These are phyloP conservation scores for Rhagologus leucostigma DNA, from an alignment of 2,113 vertebrate species.

Conservation along the genomic window DNA sequence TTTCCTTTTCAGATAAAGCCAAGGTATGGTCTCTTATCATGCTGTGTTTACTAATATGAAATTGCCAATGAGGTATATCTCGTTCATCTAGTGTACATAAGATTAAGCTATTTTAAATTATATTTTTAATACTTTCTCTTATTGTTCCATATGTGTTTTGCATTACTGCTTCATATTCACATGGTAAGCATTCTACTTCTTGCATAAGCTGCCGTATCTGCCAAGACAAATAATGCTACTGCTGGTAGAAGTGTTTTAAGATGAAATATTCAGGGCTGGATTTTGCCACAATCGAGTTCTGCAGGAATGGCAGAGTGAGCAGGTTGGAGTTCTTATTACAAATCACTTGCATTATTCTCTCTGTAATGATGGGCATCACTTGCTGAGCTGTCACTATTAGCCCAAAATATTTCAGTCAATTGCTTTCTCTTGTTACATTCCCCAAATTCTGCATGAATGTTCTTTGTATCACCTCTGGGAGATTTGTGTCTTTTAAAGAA, in stretches of 20 bases:
- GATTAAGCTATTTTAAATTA: not conserved
- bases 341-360: not conserved
- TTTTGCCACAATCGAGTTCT: not conserved
- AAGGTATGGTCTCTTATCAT: slow-evolving; percentile 71
- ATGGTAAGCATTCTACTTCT: slow-evolving; percentile 55
- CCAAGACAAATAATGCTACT: not conserved
- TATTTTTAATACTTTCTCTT: not conserved
- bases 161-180: slow-evolving; percentile 41
- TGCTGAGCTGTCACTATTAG: not conserved
- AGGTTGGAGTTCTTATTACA: not conserved
- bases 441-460: not conserved
- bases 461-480: not conserved
- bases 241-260: not conserved
- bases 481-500: not conserved
- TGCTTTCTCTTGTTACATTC: not conserved
- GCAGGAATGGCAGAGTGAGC: not conserved
- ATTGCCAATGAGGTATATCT: not conserved
- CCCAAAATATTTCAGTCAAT: not conserved
- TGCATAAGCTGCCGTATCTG: slow-evolving; percentile 1
- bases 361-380: not conserved
- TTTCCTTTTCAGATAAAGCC: slow-evolving; percentile 74
- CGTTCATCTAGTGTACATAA: not conserved
- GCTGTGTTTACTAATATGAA: slow-evolving; percentile 36
- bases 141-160: slow-evolving; percentile 26
- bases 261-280: not conserved